Percentiles rank a stretch among this genome's conserved stretches.
phyloP scores from a whole-genome alignment of 2,113 vertebrate species.

The Mus musculus region DNA sequence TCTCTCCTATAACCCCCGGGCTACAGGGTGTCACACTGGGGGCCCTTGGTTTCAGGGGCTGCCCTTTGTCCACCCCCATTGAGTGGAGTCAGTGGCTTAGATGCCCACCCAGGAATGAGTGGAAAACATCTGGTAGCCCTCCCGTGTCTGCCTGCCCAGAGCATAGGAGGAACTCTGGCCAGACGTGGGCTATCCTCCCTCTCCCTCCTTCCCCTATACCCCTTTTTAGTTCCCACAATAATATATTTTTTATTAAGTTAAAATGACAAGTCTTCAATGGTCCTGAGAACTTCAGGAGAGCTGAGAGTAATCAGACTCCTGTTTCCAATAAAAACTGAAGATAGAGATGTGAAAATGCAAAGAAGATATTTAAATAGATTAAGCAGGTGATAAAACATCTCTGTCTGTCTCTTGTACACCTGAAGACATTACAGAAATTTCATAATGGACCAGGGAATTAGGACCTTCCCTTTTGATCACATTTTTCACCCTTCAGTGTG shows the following conservation, averaged over 20 bases:
- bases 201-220: too few relatives aligned
- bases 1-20: too few relatives aligned
- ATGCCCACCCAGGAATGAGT: too few relatives aligned
- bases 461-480: slow-evolving; percentile 8
- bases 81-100: too few relatives aligned
- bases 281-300: neutral
- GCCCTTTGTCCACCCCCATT: too few relatives aligned
- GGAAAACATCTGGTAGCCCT: too few relatives aligned
- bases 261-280: slow-evolving; percentile 41
- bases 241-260: slow-evolving; percentile 35
- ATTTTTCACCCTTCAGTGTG: slow-evolving; percentile 28
- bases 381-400: neutral
- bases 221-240: too few relatives aligned
- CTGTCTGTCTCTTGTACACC: neutral
- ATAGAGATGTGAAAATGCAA: neutral
- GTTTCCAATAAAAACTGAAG: slow-evolving; percentile 30
- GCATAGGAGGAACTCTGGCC: too few relatives aligned
- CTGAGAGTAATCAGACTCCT: neutral
- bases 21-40: too few relatives aligned
- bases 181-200: too few relatives aligned
- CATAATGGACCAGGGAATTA: neutral
- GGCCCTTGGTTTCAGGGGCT: too few relatives aligned
- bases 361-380: neutral
- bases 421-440: slow-evolving; percentile 42
- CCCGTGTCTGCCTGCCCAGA: too few relatives aligned